phyloP scores from a whole-genome alignment of 2,888 invertebrate species.

The Philaethria dido region DNA sequence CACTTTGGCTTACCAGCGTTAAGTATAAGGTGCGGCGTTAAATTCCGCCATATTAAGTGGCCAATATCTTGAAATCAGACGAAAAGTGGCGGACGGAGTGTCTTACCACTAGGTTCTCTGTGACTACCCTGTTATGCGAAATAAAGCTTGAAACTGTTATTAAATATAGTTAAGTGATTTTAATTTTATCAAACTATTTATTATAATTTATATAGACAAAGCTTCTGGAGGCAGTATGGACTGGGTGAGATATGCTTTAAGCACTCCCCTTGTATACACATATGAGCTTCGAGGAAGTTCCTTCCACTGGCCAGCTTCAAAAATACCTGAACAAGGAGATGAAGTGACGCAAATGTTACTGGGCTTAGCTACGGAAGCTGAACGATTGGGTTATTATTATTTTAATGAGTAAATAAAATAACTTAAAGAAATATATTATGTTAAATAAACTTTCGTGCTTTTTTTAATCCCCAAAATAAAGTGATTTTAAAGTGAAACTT shows the following conservation, averaged over 20 bases:
- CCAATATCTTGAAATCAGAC: too few relatives aligned
- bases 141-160: too few relatives aligned
- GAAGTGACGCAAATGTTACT: slow-evolving; percentile 86
- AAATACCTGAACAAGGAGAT: slow-evolving; percentile 86
- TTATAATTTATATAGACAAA: slow-evolving; percentile 24
- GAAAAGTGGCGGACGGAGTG: too few relatives aligned
- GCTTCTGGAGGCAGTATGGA: slow-evolving; percentile 85
- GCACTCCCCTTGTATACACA: slow-evolving; percentile 84
- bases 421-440: neutral
- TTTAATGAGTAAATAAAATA: slow-evolving; percentile 12
- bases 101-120: too few relatives aligned
- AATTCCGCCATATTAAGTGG: too few relatives aligned
- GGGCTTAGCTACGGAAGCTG: slow-evolving; percentile 77
- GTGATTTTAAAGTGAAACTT: too few relatives aligned
- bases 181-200: neutral
- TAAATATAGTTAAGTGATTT: too few relatives aligned
- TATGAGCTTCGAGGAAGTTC: slow-evolving; percentile 88
- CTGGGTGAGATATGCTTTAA: slow-evolving; percentile 84
- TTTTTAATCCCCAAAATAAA: too few relatives aligned
- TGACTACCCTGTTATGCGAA: too few relatives aligned
- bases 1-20: too few relatives aligned
- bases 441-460: too few relatives aligned
- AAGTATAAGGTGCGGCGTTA: too few relatives aligned
- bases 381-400: slow-evolving; percentile 71
- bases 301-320: slow-evolving; percentile 86